phyloP scores from a whole-genome alignment of 2,888 invertebrate species.

The Chironomus riparius region DNA sequence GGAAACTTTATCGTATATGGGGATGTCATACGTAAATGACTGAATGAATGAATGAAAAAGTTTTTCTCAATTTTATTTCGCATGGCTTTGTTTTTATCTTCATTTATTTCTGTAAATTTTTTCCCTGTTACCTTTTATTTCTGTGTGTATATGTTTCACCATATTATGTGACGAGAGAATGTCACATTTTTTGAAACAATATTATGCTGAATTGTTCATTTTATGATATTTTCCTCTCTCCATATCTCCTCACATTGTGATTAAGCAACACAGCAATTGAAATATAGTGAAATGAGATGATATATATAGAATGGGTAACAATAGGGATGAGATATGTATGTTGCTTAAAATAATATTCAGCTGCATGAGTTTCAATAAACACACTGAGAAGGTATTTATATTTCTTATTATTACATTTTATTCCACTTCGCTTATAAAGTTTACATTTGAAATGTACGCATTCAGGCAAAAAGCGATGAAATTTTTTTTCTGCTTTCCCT shows the following conservation, averaged over 20 bases:
- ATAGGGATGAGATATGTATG: neutral
- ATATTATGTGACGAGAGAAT: too few relatives aligned
- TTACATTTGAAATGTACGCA: neutral
- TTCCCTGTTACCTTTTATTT: neutral
- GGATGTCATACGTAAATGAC: neutral
- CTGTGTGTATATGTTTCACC: too few relatives aligned
- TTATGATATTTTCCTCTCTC: neutral
- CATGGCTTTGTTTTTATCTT: slow-evolving; percentile 18
- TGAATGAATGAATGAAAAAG: neutral
- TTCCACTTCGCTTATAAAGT: neutral
- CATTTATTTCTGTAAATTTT: neutral
- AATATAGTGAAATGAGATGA: neutral
- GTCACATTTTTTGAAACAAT: too few relatives aligned
- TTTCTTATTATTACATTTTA: too few relatives aligned
- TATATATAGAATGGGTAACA: neutral
- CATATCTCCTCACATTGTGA: neutral
- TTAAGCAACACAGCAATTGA: neutral
- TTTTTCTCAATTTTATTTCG: neutral
- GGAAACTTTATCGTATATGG: neutral
- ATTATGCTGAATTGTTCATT: too few relatives aligned
- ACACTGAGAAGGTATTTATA: neutral
- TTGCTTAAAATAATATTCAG: slow-evolving; percentile 3
- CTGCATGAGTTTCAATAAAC: slow-evolving; percentile 11
- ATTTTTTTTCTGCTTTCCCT: neutral
- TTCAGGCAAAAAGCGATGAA: neutral